Conservation (phyloP, 30 jellyfish, hydroid and myxozoan genomes). For the Hydractinia echinata region DNA sequence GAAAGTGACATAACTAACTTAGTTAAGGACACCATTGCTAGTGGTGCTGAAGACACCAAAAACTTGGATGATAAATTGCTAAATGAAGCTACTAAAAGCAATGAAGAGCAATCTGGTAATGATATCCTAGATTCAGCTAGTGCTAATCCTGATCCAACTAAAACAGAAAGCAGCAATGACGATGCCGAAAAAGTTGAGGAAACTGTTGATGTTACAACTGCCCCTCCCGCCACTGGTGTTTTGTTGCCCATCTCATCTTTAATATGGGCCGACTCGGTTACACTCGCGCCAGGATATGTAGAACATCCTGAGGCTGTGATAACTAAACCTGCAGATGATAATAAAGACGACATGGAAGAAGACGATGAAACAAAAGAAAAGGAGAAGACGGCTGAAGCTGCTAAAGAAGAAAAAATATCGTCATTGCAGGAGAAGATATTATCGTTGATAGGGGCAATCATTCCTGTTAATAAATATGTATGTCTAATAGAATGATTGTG, state of each 20-base stretch:
- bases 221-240: background rate
- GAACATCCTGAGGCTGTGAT: no score
- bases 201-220: slow-evolving; percentile 7
- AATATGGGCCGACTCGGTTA: no score
- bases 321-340: background rate
- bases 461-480: slow-evolving; percentile 53
- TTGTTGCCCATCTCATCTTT: no score
- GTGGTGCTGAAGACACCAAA: background rate
- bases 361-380: background rate
- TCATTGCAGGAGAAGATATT: slow-evolving; percentile 51
- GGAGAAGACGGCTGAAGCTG: background rate
- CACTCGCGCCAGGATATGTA: no score
- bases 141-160: background rate
- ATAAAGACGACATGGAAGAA: background rate
- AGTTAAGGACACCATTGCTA: background rate
- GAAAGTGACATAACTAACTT: background rate
- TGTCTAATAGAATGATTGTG: background rate
- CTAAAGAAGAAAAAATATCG: background rate
- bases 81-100: background rate
- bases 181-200: slow-evolving; percentile 10
- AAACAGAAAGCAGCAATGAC: background rate
- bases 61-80: background rate
- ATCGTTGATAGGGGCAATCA: slow-evolving; percentile 66
- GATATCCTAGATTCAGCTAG: background rate
- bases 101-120: background rate